Base-by-base conservation (phyloP, 2,113 vertebrate genomes). In the Oncorhynchus gorbuscha region DNA sequence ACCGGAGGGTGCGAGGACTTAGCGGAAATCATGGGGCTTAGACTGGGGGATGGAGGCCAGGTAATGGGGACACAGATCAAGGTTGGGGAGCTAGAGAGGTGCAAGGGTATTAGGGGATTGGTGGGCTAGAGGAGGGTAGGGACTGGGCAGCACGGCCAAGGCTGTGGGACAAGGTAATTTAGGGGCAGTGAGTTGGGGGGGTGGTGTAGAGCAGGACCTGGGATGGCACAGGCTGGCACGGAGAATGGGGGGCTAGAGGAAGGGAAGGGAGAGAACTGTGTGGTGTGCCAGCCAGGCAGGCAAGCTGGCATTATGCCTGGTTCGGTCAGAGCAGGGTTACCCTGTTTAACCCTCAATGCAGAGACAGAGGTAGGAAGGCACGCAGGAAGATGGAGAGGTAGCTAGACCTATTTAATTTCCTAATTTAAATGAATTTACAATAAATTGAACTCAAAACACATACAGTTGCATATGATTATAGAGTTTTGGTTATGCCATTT, bases 281-380 rank as follows among this genome's bases (percentile, higher is more conserved):
- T 55, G 51, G 51, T 55, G 13, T 55, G 51, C 51, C 16, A 55
- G 16, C 51, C 16, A 55, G 51, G 61, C 22, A 45, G 67, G 14
- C 32, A 11, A 45, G 75, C 77, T 85, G 75, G 76, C 84, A 88
- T 81, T 90, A 86, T 82, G 88, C 74, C 67, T 67, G 75, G 51
- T 69, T 85, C 83, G 84, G 84, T 86, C 76, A 73, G 81, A 80
- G 48, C 22, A 20, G 77, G 85, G 48, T 75, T 87, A 82, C 51
- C 78, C 80, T 75, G 67, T 77, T 39, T 69, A 74, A 75, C 48
- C 5, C 14, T 30, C 24, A 49, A 26, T 45, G 85, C 71, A 85
- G 81, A 83, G 73, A 61, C n/a, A 26, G 16, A 22, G 5, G 20
- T 26, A 48, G 73, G 77, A 82, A 86, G 79, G 2, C 74, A 78